Conservation (phyloP, 2,113 vertebrate genomes). For the Aramus guarauna region DNA sequence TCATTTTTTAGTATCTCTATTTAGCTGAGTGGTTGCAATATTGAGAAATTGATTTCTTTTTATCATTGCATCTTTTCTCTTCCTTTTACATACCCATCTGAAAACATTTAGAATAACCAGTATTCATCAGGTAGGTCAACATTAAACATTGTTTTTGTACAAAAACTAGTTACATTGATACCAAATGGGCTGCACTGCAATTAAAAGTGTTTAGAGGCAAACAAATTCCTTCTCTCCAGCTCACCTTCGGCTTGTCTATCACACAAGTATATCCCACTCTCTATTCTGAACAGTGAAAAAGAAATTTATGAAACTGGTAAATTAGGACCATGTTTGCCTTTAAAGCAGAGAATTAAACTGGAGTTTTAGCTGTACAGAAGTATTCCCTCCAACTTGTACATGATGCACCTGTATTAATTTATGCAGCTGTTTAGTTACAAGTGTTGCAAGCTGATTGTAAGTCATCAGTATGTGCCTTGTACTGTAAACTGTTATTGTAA, state of each 20-base stretch:
- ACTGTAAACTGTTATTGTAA: constrained; percentile 70
- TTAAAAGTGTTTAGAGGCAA: neutral
- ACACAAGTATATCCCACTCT: neutral
- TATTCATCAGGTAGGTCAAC: neutral
- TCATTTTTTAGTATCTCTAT: neutral
- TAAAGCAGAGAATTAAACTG: constrained; percentile 46
- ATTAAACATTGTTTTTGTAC: neutral
- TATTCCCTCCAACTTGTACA: constrained; percentile 51
- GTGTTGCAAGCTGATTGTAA: constrained; percentile 69
- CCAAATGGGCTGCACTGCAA: neutral
- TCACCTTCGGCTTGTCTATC: neutral
- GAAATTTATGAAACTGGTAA: neutral
- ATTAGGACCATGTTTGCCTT: constrained; percentile 38
- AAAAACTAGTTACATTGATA: neutral
- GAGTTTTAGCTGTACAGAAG: constrained; percentile 68
- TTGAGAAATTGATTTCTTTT: neutral
- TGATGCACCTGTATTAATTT: constrained; percentile 63
- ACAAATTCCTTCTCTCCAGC: neutral
- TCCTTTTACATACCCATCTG: neutral
- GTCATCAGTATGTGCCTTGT: constrained; percentile 72
- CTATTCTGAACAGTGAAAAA: constrained; percentile 1
- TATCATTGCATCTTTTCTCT: neutral
- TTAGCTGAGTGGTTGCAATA: neutral
- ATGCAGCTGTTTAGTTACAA: constrained; percentile 67
- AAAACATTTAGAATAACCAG: neutral